phyloP scores from a whole-genome alignment of 2,113 vertebrate species.

The Lophotis ruficrista region DNA sequence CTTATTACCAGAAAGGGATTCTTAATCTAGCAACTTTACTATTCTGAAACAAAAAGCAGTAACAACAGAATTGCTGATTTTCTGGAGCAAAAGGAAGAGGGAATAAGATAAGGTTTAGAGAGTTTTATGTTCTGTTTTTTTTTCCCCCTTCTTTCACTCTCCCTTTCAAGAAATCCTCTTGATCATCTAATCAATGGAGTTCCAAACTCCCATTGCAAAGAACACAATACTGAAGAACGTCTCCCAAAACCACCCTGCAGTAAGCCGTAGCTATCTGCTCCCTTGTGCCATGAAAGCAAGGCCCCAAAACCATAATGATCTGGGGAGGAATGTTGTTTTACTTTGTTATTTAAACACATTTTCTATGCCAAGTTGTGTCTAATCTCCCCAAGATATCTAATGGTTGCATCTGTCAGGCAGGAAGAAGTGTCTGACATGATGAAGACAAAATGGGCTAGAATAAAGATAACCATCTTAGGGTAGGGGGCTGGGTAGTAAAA shows the following conservation, averaged over 20 bases:
- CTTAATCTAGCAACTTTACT: not conserved
- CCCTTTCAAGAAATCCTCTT: not conserved
- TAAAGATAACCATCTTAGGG: not conserved
- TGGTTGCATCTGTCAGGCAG: not conserved
- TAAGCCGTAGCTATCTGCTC: not conserved
- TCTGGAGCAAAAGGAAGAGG: not conserved
- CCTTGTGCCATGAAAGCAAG: not conserved
- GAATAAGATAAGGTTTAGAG: not conserved
- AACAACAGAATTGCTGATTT: not conserved
- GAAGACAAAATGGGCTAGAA: not conserved
- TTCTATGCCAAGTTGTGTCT: not conserved
- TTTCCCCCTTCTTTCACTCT: not conserved
- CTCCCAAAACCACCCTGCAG: not conserved
- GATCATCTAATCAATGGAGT: not conserved
- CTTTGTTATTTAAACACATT: not conserved
- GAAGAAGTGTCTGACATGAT: not conserved
- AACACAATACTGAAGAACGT: not conserved
- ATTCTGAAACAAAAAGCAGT: not conserved
- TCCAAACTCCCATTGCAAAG: not conserved
- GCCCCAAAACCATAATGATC: not conserved
- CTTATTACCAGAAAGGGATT: not conserved
- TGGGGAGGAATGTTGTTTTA: not conserved
- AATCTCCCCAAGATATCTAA: not conserved
- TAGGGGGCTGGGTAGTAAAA: not conserved
- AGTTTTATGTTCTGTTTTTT: not conserved